These are phyloP conservation scores for Tortrix viridana DNA, from an alignment of 2,888 invertebrate species.

Conservation along the genomic window DNA sequence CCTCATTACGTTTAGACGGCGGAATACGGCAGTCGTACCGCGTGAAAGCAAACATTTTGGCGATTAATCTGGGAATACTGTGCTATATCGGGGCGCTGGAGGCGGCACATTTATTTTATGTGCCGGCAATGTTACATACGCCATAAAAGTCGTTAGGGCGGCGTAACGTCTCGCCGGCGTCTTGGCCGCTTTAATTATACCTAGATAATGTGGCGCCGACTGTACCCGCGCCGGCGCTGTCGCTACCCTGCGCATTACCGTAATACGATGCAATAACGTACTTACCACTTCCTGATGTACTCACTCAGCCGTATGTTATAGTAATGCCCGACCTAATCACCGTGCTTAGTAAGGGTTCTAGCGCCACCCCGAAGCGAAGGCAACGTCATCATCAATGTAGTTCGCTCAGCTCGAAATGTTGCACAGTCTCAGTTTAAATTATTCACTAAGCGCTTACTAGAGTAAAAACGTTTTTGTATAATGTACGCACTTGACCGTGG, in stretches of 20 bases:
- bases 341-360: constrained; percentile 44
- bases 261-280: constrained; percentile 75
- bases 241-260: constrained; percentile 63
- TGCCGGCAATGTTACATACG: constrained; percentile 83
- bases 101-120: constrained; percentile 83
- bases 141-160: constrained; percentile 84
- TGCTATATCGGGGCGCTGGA: constrained; percentile 73
- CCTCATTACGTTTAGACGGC: constrained; percentile 63
- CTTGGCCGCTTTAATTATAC: constrained; percentile 82
- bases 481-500: constrained; percentile 34
- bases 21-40: constrained; percentile 65
- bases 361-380: constrained; percentile 12
- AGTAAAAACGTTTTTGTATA: constrained; percentile 14
- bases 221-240: constrained; percentile 55
- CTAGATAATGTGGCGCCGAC: constrained; percentile 76
- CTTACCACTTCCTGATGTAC: constrained; percentile 67
- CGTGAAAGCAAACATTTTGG: constrained; percentile 79
- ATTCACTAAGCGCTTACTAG: constrained; percentile 27
- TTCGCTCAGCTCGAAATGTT: constrained; percentile 1
- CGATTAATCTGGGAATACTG: constrained; percentile 78
- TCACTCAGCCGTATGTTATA: constrained; percentile 50
- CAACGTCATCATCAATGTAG: constrained; percentile 7
- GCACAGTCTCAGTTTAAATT: constrained; percentile 19
- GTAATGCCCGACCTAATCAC: constrained; percentile 52
- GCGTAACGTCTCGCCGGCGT: constrained; percentile 82